Evolutionary conservation across 2,113 vertebrate genomes (phyloP).

Genomic region (Ivindomyrus marchei): DNA sequence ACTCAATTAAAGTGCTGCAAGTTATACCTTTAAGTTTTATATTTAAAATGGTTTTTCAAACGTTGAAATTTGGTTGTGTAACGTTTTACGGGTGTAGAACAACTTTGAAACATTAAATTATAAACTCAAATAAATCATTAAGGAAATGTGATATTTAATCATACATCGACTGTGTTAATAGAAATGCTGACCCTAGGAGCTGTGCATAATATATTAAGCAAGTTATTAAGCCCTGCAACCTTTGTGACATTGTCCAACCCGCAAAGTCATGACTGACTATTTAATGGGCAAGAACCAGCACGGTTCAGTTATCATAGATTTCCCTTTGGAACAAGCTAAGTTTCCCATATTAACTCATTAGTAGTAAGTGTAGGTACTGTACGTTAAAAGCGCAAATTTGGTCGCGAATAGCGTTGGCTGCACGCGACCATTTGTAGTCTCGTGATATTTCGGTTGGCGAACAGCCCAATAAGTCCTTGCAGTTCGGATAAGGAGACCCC

Average conservation of each 20-base stretch:
- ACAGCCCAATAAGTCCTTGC: background rate
- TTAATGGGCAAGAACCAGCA: background rate
- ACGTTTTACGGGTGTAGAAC: background rate
- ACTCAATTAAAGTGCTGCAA: background rate
- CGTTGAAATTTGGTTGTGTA: background rate
- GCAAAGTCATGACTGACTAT: background rate
- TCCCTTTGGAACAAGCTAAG: background rate
- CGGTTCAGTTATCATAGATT: background rate
- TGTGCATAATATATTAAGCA: background rate
- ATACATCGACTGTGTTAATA: background rate
- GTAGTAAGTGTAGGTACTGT: background rate
- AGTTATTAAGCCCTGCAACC: background rate
- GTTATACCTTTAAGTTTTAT: background rate
- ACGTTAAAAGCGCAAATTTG: background rate
- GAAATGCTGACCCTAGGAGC: background rate
- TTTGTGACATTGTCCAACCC: background rate
- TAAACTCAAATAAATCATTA: background rate
- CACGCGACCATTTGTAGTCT: background rate
- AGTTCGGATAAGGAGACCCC: slow-evolving; percentile 6
- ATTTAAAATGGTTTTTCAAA: background rate
- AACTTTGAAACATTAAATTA: background rate
- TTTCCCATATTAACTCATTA: background rate
- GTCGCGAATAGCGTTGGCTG: background rate
- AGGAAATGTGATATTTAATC: background rate
- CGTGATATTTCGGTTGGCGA: background rate